Evolutionary conservation across 2,113 vertebrate genomes (phyloP).

Genomic region (Gambusia affinis): DNA sequence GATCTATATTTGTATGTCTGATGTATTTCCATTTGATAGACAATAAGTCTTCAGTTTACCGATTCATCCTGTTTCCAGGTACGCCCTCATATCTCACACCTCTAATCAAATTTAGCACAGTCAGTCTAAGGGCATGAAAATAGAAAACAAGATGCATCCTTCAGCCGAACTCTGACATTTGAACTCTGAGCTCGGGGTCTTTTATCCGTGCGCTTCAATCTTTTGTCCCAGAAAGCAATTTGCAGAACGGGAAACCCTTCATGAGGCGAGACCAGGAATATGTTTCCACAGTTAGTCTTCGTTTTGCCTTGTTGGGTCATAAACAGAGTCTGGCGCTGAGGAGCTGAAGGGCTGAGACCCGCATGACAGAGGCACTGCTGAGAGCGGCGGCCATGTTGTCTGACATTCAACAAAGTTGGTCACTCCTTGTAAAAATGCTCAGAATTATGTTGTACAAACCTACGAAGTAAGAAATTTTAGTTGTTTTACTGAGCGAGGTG

Average conservation of each 20-base stretch:
- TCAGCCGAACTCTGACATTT: conserved; percentile 45
- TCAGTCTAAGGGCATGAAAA: conserved; percentile 5
- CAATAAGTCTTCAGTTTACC: background rate
- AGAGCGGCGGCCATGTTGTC: conserved; percentile 18
- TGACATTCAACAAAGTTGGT: conserved; percentile 25
- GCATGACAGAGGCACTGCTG: conserved; percentile 55
- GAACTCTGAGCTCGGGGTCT: conserved; percentile 40
- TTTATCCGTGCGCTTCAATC: conserved; percentile 32
- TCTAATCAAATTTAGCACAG: conserved; percentile 8
- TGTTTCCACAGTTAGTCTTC: conserved; percentile 31
- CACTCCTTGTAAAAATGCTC: background rate
- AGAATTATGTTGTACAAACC: background rate
- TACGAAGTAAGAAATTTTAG: background rate
- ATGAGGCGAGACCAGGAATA: conserved; percentile 33
- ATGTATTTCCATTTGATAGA: background rate
- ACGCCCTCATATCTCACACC: background rate
- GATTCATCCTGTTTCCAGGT: conserved; percentile 5
- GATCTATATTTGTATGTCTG: background rate
- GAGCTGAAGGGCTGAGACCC: conserved; percentile 47
- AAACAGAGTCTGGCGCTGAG: conserved; percentile 37
- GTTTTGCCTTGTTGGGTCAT: conserved; percentile 44
- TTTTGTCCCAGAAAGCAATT: conserved; percentile 40
- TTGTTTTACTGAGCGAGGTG: background rate
- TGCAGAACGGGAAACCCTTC: conserved; percentile 13
- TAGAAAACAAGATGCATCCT: conserved; percentile 18